A percentile compares a stretch with the other conserved stretches of the same genome.
These are phyloP conservation scores for Siniperca chuatsi DNA, from an alignment of 2,113 vertebrate species.

Conservation along the genomic window DNA sequence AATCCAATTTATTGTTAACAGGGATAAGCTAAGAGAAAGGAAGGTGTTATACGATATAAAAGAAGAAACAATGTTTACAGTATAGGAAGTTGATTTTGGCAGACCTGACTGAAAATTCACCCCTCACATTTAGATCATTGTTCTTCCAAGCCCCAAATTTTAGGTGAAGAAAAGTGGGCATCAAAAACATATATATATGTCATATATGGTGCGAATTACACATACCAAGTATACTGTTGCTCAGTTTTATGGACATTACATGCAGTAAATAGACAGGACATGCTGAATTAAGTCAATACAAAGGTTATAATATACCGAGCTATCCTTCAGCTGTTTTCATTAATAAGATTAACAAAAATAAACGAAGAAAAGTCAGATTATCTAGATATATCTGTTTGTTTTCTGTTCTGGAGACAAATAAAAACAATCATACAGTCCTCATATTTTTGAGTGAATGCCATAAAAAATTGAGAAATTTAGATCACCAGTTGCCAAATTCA, in stretches of 20 bases:
- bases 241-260: neutral
- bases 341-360: neutral
- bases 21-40: neutral
- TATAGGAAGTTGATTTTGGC: neutral
- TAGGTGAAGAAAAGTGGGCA: neutral
- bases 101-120: neutral
- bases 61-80: neutral
- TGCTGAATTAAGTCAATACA: neutral
- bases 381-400: neutral
- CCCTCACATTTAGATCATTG: neutral
- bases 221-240: neutral
- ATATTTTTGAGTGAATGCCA: slow-evolving; percentile 9
- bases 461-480: slow-evolving; percentile 17
- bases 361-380: neutral
- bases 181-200: neutral
- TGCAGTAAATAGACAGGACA: neutral
- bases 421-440: neutral
- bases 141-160: neutral
- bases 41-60: neutral
- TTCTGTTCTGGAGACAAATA: neutral
- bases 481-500: slow-evolving; percentile 63
- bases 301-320: neutral
- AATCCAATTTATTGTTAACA: slow-evolving; percentile 11
- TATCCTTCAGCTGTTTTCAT: too few relatives aligned
- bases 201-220: neutral